Base-by-base conservation (phyloP, 2,797 vertebrate genomes). In the Catamblyrhynchus diadema region DNA sequence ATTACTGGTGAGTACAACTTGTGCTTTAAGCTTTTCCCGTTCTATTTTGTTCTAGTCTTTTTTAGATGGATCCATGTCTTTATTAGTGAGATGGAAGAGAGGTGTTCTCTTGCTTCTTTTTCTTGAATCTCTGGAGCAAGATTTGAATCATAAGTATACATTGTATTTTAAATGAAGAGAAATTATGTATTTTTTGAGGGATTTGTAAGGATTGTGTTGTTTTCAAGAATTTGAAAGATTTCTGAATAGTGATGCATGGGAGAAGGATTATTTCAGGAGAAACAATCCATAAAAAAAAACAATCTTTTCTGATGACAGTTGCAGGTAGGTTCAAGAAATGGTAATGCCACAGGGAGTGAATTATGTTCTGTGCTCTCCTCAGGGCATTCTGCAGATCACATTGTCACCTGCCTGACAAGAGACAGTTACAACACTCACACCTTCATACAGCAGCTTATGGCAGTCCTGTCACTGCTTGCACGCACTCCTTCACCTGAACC, bases 401-500 rank as follows among this genome's bases (percentile, higher is more conserved):
- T 99, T 27, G 97, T 99, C 72, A 98, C 99, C 21, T 99, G 99
- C 90, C 97, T 99, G 95, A 99, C 99, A 5, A 98, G 99, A 62
- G 99, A 99, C 97, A 98, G 99, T 91, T 99, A 99, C 65, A 98
- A 98, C 74, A 99, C 99, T 0, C 98, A 99, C 22, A 93, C 98
- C 81, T 99, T 99, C 95, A 98, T 99, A 17, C 99, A 99, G 97
- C 98, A 99, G 95, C 98, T 99, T 37, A 99, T 99, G 99, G 98
- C 98, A 0, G 99, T 98, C 65, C 98, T 99, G 27, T 99, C 99
- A 44, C 95, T 99, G 32, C 98, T 99, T 95, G 98, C 98, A 84
- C 98, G 99, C 60, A 98, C 98, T 6, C 99, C 99, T 42, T 98
- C 99, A 5, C 99, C 99, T 39, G 99, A 99, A 80, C 99, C 99